Evolutionary conservation across 2,888 invertebrate genomes (phyloP).

Genomic region (Tupiocoris notatus): DNA sequence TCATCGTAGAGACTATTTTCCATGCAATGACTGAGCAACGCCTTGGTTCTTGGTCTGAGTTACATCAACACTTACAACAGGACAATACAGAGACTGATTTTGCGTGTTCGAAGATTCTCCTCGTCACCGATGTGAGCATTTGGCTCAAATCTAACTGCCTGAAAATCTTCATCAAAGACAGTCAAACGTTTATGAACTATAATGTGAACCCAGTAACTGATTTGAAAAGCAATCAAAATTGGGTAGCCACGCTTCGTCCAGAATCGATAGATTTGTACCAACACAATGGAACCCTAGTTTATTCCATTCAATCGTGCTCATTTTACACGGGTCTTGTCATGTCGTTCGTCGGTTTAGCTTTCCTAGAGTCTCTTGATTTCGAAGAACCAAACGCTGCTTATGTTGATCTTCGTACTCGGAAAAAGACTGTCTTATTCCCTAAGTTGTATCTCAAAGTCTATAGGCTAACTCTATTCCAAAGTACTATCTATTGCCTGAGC

Average conservation of each 20-base stretch:
- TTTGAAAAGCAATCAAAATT: slow-evolving; percentile 25
- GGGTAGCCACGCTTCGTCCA: slow-evolving; percentile 29
- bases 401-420: not conserved
- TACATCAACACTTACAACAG: no score
- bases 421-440: slow-evolving; percentile 17
- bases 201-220: slow-evolving; percentile 8
- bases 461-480: slow-evolving; percentile 19
- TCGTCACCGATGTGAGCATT: slow-evolving; percentile 8
- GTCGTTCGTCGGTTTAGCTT: slow-evolving; percentile 19
- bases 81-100: not conserved
- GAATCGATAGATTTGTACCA: slow-evolving; percentile 19
- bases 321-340: slow-evolving; percentile 39
- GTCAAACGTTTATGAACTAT: not conserved
- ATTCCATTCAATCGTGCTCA: slow-evolving; percentile 12
- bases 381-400: slow-evolving; percentile 31
- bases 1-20: slow-evolving; percentile 17
- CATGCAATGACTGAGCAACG: not conserved
- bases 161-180: slow-evolving; percentile 8
- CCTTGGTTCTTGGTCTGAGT: no score
- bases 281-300: slow-evolving; percentile 26
- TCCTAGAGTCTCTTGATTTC: slow-evolving; percentile 30
- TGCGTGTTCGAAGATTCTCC: slow-evolving; percentile 4
- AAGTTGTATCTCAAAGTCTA: slow-evolving; percentile 21
- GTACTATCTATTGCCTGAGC: slow-evolving; percentile 25
- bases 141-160: slow-evolving; percentile 19